Evolutionary conservation across 1,140 invertebrate genomes (phyloP).

Genomic region (Bombus soroeensis): DNA sequence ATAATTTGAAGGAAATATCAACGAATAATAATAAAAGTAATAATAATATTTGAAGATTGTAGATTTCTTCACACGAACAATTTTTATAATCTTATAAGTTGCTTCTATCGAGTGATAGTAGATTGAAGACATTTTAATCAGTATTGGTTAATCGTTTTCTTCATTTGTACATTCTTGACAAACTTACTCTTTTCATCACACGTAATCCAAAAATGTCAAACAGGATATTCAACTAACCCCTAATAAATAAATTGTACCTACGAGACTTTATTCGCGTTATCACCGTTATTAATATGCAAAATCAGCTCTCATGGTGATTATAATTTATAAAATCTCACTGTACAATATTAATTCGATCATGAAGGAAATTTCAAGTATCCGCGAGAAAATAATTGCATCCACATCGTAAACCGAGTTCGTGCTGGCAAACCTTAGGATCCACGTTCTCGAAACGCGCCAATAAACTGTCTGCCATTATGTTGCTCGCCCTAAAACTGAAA

Average conservation of each 20-base stretch:
- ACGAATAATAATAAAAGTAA: no score
- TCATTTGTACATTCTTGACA: no score
- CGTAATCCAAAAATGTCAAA: neutral
- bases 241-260: no score
- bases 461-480: neutral
- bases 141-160: no score
- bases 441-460: neutral
- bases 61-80: neutral
- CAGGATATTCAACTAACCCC: neutral
- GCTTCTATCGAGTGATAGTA: neutral
- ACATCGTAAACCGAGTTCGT: constrained; percentile 3
- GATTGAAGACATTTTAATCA: no score
- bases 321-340: no score
- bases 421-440: neutral
- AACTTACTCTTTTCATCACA: neutral
- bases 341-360: neutral
- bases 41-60: neutral
- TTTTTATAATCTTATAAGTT: neutral
- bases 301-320: no score
- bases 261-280: neutral
- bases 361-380: neutral
- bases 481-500: neutral
- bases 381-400: neutral
- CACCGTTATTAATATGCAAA: neutral
- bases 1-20: no score